Percentiles rank a stretch among this genome's conserved stretches.
Conservation (phyloP, 1,140 invertebrate genomes). For the Tetramorium parvispinum region DNA sequence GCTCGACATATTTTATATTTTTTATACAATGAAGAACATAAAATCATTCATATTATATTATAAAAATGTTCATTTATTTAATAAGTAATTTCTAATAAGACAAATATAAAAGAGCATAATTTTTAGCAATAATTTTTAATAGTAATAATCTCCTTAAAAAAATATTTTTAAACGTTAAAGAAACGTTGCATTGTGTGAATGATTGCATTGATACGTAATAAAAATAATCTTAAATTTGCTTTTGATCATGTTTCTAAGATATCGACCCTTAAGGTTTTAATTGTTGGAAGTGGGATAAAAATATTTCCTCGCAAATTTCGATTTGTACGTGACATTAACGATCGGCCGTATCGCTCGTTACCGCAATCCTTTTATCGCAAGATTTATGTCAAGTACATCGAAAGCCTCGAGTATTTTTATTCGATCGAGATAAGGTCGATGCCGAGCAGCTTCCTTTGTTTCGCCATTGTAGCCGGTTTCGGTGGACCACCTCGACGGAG, state of each 20-base stretch:
- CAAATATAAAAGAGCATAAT: not conserved
- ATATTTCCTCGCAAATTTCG: conserved; percentile 26
- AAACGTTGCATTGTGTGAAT: not conserved
- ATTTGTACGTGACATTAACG: conserved; percentile 60
- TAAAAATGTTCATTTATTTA: not conserved
- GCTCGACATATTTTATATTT: not conserved
- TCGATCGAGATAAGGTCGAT: conserved; percentile 72
- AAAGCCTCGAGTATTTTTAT: conserved; percentile 65
- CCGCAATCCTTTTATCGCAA: conserved; percentile 65
- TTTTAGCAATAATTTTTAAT: no score
- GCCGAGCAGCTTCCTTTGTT: conserved; percentile 62
- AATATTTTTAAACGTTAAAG: not conserved
- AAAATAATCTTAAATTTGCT: not conserved
- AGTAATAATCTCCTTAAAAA: not conserved
- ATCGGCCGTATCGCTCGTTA: conserved; percentile 66
- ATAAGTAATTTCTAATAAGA: not conserved
- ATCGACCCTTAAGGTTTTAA: not conserved
- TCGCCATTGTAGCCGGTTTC: conserved; percentile 47
- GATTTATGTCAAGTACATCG: conserved; percentile 77
- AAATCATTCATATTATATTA: not conserved
- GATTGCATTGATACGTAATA: not conserved
- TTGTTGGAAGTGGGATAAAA: not conserved
- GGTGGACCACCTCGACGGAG: conserved; percentile 23
- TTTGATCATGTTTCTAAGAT: not conserved
- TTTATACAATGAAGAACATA: not conserved